Evolutionary conservation across 2,888 invertebrate species (phyloP), one percentile per base, ranked within the genome.

Genomic region (Microctonus hyperodae): DNA sequence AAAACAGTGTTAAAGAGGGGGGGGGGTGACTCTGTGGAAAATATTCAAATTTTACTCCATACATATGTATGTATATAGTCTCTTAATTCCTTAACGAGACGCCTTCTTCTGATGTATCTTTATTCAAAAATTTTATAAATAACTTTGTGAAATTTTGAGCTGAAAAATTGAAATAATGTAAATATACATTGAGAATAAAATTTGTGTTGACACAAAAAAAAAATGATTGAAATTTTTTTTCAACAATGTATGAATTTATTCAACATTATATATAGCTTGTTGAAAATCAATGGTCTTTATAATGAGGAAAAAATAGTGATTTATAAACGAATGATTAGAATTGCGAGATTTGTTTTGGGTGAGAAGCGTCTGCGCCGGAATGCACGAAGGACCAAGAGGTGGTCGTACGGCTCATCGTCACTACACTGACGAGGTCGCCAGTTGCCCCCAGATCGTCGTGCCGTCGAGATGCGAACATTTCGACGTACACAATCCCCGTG

Each of bases 361-460:
- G 64, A 50, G 65, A 65, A 69, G 70, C 69, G 74, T 73, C 72
- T 73, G 67, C 70, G 72, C 71, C 70, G 59, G 69, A 73, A 76
- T 76, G 58, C 63, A 65, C 35, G 37, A 68, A 72, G 72, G 78
- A 69, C 65, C 65, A 70, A 78, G 78, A 77, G 81, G 81, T 80
- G 79, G 79, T 79, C 73, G 68, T 69, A 68, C 11, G 7, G 59
- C 48, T 70, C 75, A 73, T 73, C 64, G 65, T 35, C 57, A 59
- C 60, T 70, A 70, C 16, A 44, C 68, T 65, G 70, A 62, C 65
- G 70, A 62, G 66, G 69, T 72, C 68, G 75, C 76, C 74, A 76
- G 74, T 75, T 74, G 70, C 70, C 74, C 72, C 74, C 72, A 72
- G 75, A 76, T 75, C 76, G 75, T 72, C 78, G 73, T 78, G 75